Base-by-base conservation (phyloP, 2,888 invertebrate species). In the Cosmia trapezina region DNA sequence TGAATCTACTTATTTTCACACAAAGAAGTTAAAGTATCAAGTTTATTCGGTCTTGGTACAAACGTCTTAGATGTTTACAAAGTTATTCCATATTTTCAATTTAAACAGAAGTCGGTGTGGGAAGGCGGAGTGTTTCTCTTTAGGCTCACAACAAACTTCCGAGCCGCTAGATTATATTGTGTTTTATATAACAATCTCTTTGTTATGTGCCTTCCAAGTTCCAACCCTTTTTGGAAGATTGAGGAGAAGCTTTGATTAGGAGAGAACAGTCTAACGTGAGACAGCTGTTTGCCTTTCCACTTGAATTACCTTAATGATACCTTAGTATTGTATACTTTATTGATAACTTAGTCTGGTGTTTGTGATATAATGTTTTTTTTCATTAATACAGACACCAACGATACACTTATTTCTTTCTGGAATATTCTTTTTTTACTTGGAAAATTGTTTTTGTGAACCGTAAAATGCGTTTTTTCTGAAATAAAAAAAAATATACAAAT, bases 1-100 rank as follows among this genome's bases (percentile, higher is more conserved):
- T 28, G 28, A 28, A 28, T 28, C 28, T 3, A 28, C 28, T 28
- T 28, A 28, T 28, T 28, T 28, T 28, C 28, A 28, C 3, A 28
- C 1, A 28, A 28, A 28, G 28, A 28, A 28, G 28, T 28, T 28
- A 37, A 37, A 41, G 41, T 41, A 41, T 41, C 41, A 41, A 41
- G 1, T 8, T 8, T 8, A 8, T 8, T 41, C 7, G 41, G 0
- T 41, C 41, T 1, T 8, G 8, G 41, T 41, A 41, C 41, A 41
- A 85, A 73, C 83, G 86, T 89, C 90, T 91, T 91, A 92, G 93
- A 94, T 94, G 93, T 95, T 95, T 94, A 96, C 95, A 94, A 94
- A 95, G 94, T 95, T 95, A 95, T 94, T 94, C 89, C 93, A 95
- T 95, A 96, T 96, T 95, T 96, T 95, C 94, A 94, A 95, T 95